A percentile compares a stretch with the other conserved stretches of the same genome.
These are phyloP conservation scores for Serinus canaria DNA, from an alignment of 2,113 vertebrate species.

Conservation along the genomic window DNA sequence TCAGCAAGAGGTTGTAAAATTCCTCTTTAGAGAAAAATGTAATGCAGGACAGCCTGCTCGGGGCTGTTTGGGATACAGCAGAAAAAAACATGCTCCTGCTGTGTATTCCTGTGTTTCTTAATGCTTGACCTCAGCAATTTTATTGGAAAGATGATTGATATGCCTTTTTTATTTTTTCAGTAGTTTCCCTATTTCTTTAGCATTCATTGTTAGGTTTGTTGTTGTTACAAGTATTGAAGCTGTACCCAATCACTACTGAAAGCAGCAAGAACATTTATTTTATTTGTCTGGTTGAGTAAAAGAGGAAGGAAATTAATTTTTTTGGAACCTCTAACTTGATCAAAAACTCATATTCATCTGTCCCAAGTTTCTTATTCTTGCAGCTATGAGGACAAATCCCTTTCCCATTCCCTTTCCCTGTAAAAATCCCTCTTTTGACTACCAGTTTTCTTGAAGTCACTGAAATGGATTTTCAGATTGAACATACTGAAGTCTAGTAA, in stretches of 20 bases:
- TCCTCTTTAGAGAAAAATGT: background rate
- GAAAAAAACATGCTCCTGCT: fast-evolving
- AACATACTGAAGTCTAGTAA: background rate
- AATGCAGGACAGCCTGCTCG: background rate
- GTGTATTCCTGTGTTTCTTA: background rate
- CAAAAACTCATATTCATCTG: background rate
- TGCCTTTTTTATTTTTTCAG: background rate
- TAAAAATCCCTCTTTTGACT: background rate
- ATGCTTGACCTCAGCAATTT: background rate
- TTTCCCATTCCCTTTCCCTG: background rate
- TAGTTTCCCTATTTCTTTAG: background rate
- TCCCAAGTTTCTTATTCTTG: background rate
- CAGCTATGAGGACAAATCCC: background rate
- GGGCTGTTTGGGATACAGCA: background rate
- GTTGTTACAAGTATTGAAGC: background rate
- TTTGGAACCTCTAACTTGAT: background rate
- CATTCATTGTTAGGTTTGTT: background rate
- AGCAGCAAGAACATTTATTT: background rate
- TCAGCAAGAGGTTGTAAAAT: background rate
- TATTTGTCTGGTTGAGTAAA: background rate
- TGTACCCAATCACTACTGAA: background rate
- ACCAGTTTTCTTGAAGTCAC: background rate
- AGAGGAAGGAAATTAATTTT: background rate
- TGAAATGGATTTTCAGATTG: background rate
- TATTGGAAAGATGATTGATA: background rate